A percentile compares a stretch with the other conserved stretches of the same genome.
Conservation (phyloP, 2,888 invertebrate genomes). For the Drosophila stalkeri region DNA sequence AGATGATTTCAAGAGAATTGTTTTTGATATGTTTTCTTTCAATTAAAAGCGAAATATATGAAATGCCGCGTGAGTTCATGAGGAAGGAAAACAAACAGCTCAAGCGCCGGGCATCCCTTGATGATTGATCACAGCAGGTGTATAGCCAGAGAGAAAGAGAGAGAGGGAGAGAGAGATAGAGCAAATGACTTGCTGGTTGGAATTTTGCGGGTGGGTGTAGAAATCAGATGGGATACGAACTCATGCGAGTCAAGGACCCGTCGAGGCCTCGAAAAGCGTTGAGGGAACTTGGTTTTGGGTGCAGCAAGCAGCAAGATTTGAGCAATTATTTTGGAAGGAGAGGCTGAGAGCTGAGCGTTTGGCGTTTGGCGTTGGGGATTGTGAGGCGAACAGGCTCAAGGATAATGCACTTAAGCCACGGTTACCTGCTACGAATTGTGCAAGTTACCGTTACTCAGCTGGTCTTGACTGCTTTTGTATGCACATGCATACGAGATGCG, state of each 20-base stretch:
- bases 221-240: not conserved
- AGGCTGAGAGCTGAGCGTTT: no score
- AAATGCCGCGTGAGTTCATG: constrained; percentile 32
- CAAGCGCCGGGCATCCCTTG: constrained; percentile 17
- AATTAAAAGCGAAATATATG: constrained; percentile 28
- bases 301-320: constrained; percentile 25
- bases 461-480: constrained; percentile 27
- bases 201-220: no score
- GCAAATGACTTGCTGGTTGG: not conserved
- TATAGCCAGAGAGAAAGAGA: not conserved
- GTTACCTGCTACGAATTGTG: constrained; percentile 30
- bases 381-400: constrained; percentile 42
- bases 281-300: not conserved
- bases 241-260: constrained; percentile 38
- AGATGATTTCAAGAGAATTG: constrained; percentile 17
- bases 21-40: constrained; percentile 16
- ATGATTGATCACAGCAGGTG: constrained; percentile 45
- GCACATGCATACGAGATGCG: constrained; percentile 42
- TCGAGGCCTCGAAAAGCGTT: not conserved
- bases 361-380: constrained; percentile 3
- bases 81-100: constrained; percentile 8
- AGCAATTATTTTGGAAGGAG: constrained; percentile 49
- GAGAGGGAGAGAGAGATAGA: not conserved
- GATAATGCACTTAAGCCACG: constrained; percentile 61
- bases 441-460: constrained; percentile 34